Percentiles rank a stretch among this genome's conserved stretches.
Conservation (phyloP, 2,797 vertebrate species). For the Melanitta fusca region DNA sequence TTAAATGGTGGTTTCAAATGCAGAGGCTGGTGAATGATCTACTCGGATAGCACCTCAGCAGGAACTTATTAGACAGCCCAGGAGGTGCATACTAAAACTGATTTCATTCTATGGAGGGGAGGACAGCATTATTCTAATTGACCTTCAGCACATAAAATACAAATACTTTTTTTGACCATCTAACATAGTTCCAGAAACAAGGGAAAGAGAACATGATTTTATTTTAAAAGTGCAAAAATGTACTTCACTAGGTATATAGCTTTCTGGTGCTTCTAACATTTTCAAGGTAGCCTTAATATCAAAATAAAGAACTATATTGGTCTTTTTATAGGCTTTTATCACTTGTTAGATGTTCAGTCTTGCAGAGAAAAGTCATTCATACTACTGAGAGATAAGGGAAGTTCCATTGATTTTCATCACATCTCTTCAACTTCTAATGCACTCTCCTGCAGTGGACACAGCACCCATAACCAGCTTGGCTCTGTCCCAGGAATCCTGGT, state of each 20-base stretch:
- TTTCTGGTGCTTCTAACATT: neutral
- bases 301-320: neutral
- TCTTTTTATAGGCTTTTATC: neutral
- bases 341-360: neutral
- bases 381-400: neutral
- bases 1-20: conserved; percentile 16
- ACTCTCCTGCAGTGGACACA: neutral
- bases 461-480: neutral
- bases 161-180: neutral
- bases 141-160: conserved; percentile 12
- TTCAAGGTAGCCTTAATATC: neutral
- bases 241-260: neutral
- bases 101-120: neutral
- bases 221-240: neutral
- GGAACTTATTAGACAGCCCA: neutral
- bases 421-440: neutral
- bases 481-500: neutral
- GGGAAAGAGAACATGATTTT: neutral
- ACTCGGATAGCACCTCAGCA: conserved; percentile 7
- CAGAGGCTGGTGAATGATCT: conserved; percentile 9
- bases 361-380: neutral
- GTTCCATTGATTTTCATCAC: neutral
- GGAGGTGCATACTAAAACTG: neutral
- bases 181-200: neutral
- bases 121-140: neutral